These are phyloP conservation scores for Ichneumoninae sp. DNA, from an alignment of 2,888 invertebrate species.

Conservation along the genomic window DNA sequence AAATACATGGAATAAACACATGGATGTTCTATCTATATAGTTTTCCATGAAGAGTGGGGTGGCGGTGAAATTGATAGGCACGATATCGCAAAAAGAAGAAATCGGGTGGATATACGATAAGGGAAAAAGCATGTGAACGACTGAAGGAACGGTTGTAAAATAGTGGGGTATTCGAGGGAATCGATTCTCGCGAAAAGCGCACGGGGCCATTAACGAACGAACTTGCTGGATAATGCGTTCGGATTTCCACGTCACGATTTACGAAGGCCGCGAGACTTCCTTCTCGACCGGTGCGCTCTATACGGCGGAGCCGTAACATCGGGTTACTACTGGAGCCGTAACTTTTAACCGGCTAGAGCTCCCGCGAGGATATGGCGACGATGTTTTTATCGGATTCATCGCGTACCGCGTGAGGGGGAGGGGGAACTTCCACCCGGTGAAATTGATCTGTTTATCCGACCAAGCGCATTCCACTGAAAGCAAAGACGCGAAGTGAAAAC, in stretches of 20 bases:
- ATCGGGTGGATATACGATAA: background rate
- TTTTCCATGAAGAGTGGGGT: background rate
- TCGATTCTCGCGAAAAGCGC: conserved; percentile 33
- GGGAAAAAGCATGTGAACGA: conserved; percentile 7
- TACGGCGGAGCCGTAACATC: conserved; percentile 15
- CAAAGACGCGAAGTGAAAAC: background rate
- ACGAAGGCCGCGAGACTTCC: conserved; percentile 39
- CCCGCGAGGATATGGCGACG: conserved; percentile 38
- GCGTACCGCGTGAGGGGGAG: background rate
- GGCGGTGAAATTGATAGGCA: background rate
- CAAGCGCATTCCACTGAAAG: conserved; percentile 9
- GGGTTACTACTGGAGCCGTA: conserved; percentile 35
- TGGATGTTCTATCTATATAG: background rate
- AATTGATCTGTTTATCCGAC: conserved; percentile 33
- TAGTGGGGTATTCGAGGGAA: conserved; percentile 29
- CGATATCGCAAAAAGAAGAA: conserved; percentile 9
- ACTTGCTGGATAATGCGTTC: conserved; percentile 41
- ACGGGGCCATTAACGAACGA: conserved; percentile 35
- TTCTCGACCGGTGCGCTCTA: conserved; percentile 11
- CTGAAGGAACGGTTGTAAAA: conserved; percentile 27
- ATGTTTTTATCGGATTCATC: conserved; percentile 38
- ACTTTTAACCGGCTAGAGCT: conserved; percentile 40
- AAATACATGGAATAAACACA: no score
- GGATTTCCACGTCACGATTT: conserved; percentile 46
- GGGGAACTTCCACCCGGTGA: background rate